A percentile compares a stretch with the other conserved stretches of the same genome.
These are phyloP conservation scores for Noturus placidus DNA, from an alignment of 2,113 vertebrate genomes.

Conservation along the genomic window DNA sequence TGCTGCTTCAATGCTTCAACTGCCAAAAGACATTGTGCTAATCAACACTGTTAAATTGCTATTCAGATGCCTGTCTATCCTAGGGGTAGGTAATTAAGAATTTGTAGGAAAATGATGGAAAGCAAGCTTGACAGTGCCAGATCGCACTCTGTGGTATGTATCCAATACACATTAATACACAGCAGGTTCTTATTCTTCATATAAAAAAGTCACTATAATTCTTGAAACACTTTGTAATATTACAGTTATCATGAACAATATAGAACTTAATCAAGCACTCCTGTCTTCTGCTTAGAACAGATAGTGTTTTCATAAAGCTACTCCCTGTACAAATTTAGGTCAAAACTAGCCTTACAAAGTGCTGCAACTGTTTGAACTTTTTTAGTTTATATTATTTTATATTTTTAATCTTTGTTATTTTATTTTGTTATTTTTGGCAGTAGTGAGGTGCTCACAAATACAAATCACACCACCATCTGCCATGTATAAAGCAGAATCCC, in stretches of 20 bases:
- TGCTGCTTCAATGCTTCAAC: not conserved
- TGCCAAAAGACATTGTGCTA: not conserved
- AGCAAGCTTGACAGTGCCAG: not conserved
- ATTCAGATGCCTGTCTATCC: not conserved
- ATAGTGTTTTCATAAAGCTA: slow-evolving; percentile 7
- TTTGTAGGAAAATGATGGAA: not conserved
- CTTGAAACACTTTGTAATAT: not conserved
- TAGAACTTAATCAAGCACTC: slow-evolving; percentile 9
- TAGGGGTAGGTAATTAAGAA: slow-evolving; percentile 6
- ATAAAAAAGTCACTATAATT: not conserved
- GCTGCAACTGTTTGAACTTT: not conserved
- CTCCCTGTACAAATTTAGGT: slow-evolving; percentile 16
- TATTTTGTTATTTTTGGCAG: not conserved
- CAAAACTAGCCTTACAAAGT: not conserved
- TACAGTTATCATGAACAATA: not conserved
- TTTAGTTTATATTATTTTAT: not conserved
- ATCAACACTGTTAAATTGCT: not conserved
- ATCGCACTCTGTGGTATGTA: slow-evolving; percentile 1
- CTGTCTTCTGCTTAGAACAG: not conserved
- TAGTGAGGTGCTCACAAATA: not conserved
- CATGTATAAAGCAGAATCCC: not conserved
- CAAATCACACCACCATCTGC: not conserved
- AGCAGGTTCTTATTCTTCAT: not conserved
- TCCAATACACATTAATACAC: not conserved
- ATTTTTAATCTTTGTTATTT: not conserved